A percentile compares a stretch with the other conserved stretches of the same genome.
Evolutionary conservation across 2,888 invertebrate species (phyloP).

Genomic region (Cantharis rufa): DNA sequence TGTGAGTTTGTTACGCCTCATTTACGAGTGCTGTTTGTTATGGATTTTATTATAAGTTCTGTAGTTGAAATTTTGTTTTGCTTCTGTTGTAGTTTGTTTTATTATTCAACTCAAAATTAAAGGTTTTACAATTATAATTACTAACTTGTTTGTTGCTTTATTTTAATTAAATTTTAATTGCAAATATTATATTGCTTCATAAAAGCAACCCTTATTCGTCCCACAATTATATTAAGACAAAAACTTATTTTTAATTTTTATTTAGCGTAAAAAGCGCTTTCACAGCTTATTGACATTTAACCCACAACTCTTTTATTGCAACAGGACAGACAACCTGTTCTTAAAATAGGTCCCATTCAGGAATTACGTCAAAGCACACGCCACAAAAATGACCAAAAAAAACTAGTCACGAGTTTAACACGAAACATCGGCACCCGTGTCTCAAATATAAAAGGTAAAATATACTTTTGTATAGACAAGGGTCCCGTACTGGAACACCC

Average conservation of each 20-base stretch:
- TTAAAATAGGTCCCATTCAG: constrained; percentile 14
- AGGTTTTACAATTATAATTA: constrained; percentile 4
- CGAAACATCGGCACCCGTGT: not conserved
- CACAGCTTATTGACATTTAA: not conserved
- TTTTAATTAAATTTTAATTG: constrained; percentile 1
- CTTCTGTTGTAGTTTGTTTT: constrained; percentile 14
- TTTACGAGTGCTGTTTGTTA: constrained; percentile 26
- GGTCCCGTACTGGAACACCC: constrained; percentile 16
- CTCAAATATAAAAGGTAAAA: not conserved
- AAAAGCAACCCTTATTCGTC: not conserved
- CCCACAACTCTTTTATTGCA: not conserved
- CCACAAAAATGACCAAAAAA: not conserved
- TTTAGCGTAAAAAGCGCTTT: not conserved
- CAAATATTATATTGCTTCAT: not conserved
- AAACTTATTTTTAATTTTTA: constrained; percentile 3
- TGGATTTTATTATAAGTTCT: constrained; percentile 26
- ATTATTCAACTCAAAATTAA: constrained; percentile 18
- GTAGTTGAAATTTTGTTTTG: constrained; percentile 11
- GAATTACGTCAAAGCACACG: not conserved
- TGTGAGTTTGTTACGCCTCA: constrained; percentile 28
- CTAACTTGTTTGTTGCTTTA: not conserved
- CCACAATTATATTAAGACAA: not conserved
- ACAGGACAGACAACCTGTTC: not conserved
- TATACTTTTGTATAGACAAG: no score
- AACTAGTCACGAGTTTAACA: not conserved